These are phyloP conservation scores for Blastobasis lacticolella DNA, from an alignment of 2,888 invertebrate species.

Conservation along the genomic window DNA sequence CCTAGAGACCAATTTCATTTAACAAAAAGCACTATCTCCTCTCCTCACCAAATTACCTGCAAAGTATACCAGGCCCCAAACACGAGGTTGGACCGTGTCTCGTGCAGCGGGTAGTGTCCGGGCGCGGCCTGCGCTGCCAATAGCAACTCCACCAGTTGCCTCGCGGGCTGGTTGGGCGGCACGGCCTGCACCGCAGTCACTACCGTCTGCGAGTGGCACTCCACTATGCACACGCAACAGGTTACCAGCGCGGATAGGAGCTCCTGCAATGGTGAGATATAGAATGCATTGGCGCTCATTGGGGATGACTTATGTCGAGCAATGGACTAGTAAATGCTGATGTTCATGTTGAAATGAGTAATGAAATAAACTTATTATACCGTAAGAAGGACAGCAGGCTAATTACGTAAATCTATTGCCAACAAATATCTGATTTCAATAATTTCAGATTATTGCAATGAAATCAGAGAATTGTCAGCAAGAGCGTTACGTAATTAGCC, in stretches of 20 bases:
- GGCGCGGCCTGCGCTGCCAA: constrained; percentile 84
- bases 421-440: too few species aligned
- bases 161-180: constrained; percentile 21
- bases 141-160: constrained; percentile 80
- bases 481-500: too few species aligned
- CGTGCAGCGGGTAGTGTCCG: constrained; percentile 91
- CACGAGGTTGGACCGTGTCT: constrained; percentile 87
- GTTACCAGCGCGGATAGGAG: constrained; percentile 79
- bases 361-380: too few species aligned
- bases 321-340: too few species aligned
- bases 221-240: constrained; percentile 80
- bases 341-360: too few species aligned
- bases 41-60: constrained; percentile 73
- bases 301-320: too few species aligned
- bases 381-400: too few species aligned
- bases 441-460: too few species aligned
- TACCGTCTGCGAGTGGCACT: constrained; percentile 77
- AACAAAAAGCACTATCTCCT: not conserved
- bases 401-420: too few species aligned
- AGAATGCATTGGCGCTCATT: too few species aligned
- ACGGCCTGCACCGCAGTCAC: constrained; percentile 37
- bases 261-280: constrained; percentile 65
- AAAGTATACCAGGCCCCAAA: constrained; percentile 95
- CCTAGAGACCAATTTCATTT: not conserved
- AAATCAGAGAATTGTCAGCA: too few species aligned